Percentiles rank a stretch among this genome's conserved stretches.
Conservation (phyloP, 2,113 vertebrate species). For the Equus quagga region DNA sequence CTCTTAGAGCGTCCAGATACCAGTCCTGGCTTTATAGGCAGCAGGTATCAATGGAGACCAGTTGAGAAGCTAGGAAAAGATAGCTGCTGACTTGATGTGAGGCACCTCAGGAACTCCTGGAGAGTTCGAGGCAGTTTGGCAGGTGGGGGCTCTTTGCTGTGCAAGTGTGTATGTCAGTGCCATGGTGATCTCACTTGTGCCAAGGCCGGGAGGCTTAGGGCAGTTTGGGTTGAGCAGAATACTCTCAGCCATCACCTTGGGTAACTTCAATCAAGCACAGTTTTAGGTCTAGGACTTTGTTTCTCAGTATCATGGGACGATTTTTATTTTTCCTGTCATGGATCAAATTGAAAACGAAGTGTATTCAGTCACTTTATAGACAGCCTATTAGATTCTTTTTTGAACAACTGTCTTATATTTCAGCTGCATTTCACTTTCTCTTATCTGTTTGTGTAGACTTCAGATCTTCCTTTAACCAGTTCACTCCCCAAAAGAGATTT, state of each 20-base stretch:
- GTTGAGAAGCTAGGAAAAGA: neutral
- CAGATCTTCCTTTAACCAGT: constrained; percentile 5
- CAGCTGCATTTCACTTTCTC: neutral
- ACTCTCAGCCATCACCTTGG: neutral
- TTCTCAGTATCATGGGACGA: neutral
- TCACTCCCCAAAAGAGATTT: constrained; percentile 16
- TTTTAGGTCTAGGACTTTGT: neutral
- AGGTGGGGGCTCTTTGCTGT: neutral
- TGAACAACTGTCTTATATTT: constrained; percentile 7
- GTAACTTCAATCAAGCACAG: neutral
- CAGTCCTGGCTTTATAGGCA: neutral
- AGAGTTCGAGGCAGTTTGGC: neutral
- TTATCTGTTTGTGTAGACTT: neutral
- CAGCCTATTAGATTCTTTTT: neutral
- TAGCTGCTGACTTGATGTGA: neutral
- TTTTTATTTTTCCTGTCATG: neutral
- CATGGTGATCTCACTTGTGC: neutral
- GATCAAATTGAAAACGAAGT: constrained; percentile 23
- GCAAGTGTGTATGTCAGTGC: neutral
- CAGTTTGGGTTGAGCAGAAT: neutral
- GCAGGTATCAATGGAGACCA: neutral
- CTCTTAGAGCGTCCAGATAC: neutral
- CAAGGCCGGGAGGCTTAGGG: neutral
- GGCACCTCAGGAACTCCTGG: neutral
- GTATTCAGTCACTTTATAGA: neutral